Base-by-base conservation (phyloP, 35 echinoderm and acorn worm genomes). In the Heliocidaris tuberculata region DNA sequence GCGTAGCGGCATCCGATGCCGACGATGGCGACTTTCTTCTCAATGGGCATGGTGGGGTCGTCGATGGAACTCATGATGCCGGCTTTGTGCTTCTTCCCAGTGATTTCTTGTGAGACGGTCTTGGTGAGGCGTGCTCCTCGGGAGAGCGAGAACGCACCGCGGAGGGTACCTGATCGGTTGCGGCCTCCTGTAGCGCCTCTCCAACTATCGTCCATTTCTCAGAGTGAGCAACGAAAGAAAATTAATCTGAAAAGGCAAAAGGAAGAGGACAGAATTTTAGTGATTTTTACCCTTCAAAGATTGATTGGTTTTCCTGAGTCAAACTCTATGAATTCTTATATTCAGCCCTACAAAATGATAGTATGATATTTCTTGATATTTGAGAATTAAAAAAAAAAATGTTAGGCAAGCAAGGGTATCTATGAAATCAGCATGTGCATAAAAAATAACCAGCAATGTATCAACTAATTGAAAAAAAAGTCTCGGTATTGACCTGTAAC, bases 1-100 rank as follows among this genome's bases (percentile, higher is more conserved):
- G 98, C 98, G 92, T 99, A 99, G 7, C 98, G 97, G 93, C 98
- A 99, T 19, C 98, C 98, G 50, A 99, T 99, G 50, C 98, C 98
- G 30, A 99, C 97, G 13, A 99, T 97, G 1, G 98, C 98, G 42
- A 99, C 94, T 35, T 99, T 99, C 15, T 94, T 48, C 0, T 97
- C 96, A 2, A 97, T 31, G 24, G 96, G 95, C 52, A 98, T 88
- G 35, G 96, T 95, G 13, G 97, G 97, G 54, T 97, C 97, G 9
- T 96, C 94, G 30, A 92, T 59, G 31, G 94, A 60, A 19, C 88
- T 93, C 87, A 93, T 93, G n/a, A 27, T 95, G 95, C 19, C 95
- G 21, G 54, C 19, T n/a, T 93, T 95, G 88, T 78, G 90, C 31
- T 65, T 92, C 90, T 24, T 90, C 9, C 90, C 90, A 17, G 35